Conservation (phyloP, 2,888 invertebrate species). For the Aethes cnicana region DNA sequence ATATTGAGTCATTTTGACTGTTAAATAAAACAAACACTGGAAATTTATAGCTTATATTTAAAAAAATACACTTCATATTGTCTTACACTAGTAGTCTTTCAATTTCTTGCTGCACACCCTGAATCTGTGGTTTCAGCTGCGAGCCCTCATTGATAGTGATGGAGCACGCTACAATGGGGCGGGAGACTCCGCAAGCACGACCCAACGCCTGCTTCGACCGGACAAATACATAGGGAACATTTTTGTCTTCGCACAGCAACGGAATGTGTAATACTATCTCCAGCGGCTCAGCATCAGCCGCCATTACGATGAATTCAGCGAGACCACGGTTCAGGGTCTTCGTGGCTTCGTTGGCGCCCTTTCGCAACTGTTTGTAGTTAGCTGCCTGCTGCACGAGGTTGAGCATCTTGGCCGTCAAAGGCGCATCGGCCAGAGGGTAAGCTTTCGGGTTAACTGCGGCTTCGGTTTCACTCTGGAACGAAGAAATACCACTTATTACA, state of each 20-base stretch:
- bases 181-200: constrained; percentile 97
- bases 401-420: constrained; percentile 95
- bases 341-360: constrained; percentile 99
- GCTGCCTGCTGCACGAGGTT: constrained; percentile 97
- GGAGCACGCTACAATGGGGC: constrained; percentile 98
- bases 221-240: constrained; percentile 98
- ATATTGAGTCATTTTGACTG: too few species aligned
- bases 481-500: neutral
- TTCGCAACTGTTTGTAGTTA: constrained; percentile 97
- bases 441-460: constrained; percentile 94
- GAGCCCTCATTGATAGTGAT: constrained; percentile 98
- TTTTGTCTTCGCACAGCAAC: constrained; percentile 98
- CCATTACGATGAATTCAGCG: constrained; percentile 98
- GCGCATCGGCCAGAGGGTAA: constrained; percentile 97
- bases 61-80: constrained; percentile 40
- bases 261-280: constrained; percentile 99
- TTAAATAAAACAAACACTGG: constrained; percentile 6
- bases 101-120: constrained; percentile 95
- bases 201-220: constrained; percentile 97
- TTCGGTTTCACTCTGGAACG: constrained; percentile 86
- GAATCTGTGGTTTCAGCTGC: constrained; percentile 96
- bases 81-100: constrained; percentile 97
- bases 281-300: constrained; percentile 98
- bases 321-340: constrained; percentile 98
- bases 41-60: constrained; percentile 35